Evolutionary conservation across 2,888 invertebrate genomes (phyloP), one percentile per base, ranked within the genome.

Genomic region (Chrysolina americana): DNA sequence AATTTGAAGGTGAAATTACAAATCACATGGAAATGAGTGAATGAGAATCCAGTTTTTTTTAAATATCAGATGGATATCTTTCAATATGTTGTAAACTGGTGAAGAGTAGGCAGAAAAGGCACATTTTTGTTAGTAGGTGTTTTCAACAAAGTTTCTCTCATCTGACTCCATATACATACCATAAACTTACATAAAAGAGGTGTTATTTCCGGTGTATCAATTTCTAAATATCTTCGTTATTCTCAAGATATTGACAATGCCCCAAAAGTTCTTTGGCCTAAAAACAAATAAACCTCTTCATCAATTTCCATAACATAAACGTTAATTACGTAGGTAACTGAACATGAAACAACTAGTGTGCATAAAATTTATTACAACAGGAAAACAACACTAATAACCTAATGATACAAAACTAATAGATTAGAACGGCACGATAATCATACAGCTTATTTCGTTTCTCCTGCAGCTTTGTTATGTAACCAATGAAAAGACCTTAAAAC

Each of bases 401-500:
- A 78, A 76, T 47, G 73, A 78, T 77, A 77, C 78, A 78, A 77
- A 81, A 78, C 80, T 83, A 83, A 83, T 82, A 83, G 82, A 82
- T 83, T 77, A 79, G 81, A 83, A 83, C 81, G 75, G 72, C 77
- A 81, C 82, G 80, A 83, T 82, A 83, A 79, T 79, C 53, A 41
- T n/a, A 75, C 81, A 79, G 77, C 79, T 82, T 81, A 81, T 79
- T 81, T 81, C 80, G 79, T 79, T 71, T 74, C 69, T 71, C 69
- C 76, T 78, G 71, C 74, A 80, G 80, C 84, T 79, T 82, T 81
- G 84, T 85, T 84, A 85, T 81, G 81, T 85, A 85, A 85, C 85
- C 85, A 85, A 85, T 85, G 83, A 83, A 84, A 84, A 83, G 82
- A 84, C 83, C 83, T 84, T 81, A 81, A 82, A 82, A 83, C 84